Conservation (phyloP, 1,140 invertebrate species). For the Trichonephila clavata region DNA sequence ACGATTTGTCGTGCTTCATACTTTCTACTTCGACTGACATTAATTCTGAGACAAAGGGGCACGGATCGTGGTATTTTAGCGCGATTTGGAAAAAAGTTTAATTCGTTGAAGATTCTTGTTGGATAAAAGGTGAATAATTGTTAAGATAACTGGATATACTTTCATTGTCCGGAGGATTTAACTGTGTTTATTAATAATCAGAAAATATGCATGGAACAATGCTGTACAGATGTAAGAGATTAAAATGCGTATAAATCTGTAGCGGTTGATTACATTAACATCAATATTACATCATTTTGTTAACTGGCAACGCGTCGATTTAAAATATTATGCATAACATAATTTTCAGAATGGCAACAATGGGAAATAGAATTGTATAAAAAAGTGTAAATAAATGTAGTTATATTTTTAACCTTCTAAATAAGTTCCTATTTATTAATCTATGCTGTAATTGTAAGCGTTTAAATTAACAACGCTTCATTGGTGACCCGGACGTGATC, state of each 20-base stretch:
- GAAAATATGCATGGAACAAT: not conserved
- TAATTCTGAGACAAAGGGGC: not conserved
- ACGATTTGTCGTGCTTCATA: conserved; percentile 1
- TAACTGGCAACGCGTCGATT: no score
- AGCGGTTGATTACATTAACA: no score
- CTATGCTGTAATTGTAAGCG: no score
- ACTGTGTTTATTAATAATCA: not conserved
- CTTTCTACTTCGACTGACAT: not conserved
- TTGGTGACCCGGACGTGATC: no score
- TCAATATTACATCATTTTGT: no score
- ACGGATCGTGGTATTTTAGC: not conserved
- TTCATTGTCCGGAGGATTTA: not conserved
- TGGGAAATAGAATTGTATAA: no score
- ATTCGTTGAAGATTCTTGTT: not conserved
- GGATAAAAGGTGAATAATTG: not conserved
- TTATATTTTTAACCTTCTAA: no score
- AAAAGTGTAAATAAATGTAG: no score
- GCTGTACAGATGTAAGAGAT: not conserved
- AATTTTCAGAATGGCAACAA: no score
- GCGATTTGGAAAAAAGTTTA: not conserved
- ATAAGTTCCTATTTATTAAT: no score
- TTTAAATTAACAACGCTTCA: no score
- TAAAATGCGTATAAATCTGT: not conserved
- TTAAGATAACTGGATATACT: not conserved
- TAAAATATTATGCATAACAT: no score